Evolutionary conservation across 2,888 invertebrate genomes (phyloP), one percentile per base, ranked within the genome.

Genomic region (Sinelater perroti): DNA sequence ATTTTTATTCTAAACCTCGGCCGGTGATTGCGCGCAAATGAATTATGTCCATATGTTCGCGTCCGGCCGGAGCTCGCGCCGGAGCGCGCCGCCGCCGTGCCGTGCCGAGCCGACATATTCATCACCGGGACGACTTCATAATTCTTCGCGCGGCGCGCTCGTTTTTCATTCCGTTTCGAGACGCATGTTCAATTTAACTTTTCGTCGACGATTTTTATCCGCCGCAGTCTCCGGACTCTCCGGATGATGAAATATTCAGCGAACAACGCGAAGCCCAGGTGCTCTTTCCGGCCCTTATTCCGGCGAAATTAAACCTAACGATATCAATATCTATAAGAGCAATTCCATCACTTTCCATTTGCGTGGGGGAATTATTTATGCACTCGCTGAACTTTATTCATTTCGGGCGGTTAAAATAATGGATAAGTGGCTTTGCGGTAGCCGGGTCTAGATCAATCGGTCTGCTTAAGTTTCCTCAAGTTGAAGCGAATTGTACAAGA

Each of bases 241-340:
- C 31, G 47, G 53, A 64, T 60, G 65, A 68, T 69, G 65, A 69
- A 69, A 68, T 69, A 69, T 69, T 68, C 63, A 67, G 60, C 62
- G 64, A 65, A 62, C 64, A 61, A 56, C 62, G 56, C 56, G 65
- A 70, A 71, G 64, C 74, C 70, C 75, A 75, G 75, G 76, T 75
- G 75, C 72, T 72, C 70, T 71, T 72, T 68, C 65, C 63, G 63
- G 67, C 73, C 73, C 66, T 72, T 73, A 72, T 69, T 68, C 61
- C 66, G 66, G 68, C 70, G 53, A 67, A 75, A 75, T 75, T 74
- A 72, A 72, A 72, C 67, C 69, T 75, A 75, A 73, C 73, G 70
- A 74, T 74, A 74, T 76, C 72, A 72, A 73, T 74, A 73, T 75
- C 73, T 72, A 69, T 72, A 71, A 73, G 72, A 72, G 73, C 73